phyloP scores from a whole-genome alignment of 2,113 vertebrate genomes.

The Tretioscincus oriximinensis region DNA sequence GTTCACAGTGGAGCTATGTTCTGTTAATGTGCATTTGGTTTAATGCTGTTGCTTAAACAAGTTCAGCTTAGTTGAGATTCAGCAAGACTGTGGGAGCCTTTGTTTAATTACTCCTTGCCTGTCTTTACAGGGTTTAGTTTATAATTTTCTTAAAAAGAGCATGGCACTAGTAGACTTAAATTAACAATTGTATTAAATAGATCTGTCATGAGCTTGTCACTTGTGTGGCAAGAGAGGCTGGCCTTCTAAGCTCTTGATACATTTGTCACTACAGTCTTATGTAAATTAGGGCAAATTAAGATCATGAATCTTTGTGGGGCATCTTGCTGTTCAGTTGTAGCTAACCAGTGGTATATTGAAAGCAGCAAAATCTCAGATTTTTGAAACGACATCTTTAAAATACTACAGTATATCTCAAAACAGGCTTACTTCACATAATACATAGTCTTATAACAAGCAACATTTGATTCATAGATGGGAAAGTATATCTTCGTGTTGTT shows the following conservation, averaged over 20 bases:
- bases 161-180: constrained; percentile 3
- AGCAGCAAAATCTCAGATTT: not conserved
- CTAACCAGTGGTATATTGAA: not conserved
- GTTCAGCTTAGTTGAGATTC: not conserved
- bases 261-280: not conserved
- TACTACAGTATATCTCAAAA: not conserved
- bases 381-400: not conserved
- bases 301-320: not conserved
- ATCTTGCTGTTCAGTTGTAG: not conserved
- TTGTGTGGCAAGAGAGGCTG: not conserved
- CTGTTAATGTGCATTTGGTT: not conserved
- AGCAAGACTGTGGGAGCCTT: not conserved
- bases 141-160: constrained; percentile 16
- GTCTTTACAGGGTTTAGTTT: not conserved
- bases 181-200: not conserved
- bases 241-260: constrained; percentile 6
- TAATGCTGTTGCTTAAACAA: not conserved
- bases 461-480: not conserved
- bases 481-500: too few species aligned
- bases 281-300: not conserved
- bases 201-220: not conserved
- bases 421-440: not conserved
- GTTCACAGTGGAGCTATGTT: not conserved
- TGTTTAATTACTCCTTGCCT: not conserved
- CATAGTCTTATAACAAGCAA: not conserved